Conservation (phyloP, 1,140 invertebrate genomes). For the Meloidogyne chitwoodi region DNA sequence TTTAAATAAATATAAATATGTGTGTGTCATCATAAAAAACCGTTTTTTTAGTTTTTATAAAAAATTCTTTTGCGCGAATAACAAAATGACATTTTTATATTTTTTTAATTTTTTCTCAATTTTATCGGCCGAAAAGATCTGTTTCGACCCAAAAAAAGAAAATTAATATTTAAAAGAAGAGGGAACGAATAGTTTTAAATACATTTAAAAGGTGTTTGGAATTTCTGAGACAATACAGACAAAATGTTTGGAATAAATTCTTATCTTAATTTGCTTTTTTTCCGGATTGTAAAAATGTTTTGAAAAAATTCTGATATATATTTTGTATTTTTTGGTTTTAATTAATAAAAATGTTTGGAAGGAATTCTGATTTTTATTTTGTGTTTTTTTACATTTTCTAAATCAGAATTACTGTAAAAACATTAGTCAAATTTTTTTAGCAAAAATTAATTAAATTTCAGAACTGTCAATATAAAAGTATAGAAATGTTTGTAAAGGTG, state of each 20-base stretch:
- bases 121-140: background rate
- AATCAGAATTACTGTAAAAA: background rate
- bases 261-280: background rate
- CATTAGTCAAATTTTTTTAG: background rate
- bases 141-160: background rate
- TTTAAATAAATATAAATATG: background rate
- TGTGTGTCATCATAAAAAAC: background rate
- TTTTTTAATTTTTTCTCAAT: background rate
- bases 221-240: background rate
- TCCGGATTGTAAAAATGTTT: background rate
- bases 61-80: background rate
- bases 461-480: too few species aligned
- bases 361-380: background rate
- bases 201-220: background rate
- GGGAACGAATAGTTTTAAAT: background rate
- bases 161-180: background rate
- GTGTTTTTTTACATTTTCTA: background rate
- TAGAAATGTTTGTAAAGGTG: background rate
- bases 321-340: background rate
- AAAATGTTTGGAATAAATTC: background rate
- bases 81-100: background rate
- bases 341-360: too few species aligned
- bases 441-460: too few species aligned
- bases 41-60: background rate
- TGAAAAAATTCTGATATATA: background rate